Evolutionary conservation across 2,113 vertebrate genomes (phyloP).

Genomic region (Synchiropus splendidus): DNA sequence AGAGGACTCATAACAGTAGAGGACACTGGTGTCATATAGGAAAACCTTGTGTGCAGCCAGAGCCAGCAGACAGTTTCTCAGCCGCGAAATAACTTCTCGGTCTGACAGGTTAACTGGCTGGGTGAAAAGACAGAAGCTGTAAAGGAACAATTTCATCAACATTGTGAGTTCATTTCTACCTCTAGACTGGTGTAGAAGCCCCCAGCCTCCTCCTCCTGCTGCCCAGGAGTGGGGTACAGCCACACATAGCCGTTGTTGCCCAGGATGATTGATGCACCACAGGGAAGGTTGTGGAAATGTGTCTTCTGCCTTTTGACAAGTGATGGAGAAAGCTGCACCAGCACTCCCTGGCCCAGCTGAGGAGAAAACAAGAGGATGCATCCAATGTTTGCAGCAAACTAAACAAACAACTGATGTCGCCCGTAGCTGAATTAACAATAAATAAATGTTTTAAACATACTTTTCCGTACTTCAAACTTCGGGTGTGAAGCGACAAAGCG

Average conservation of each 20-base stretch:
- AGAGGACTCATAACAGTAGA: conserved; percentile 93
- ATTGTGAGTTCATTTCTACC: conserved; percentile 48
- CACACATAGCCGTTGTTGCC: conserved; percentile 95
- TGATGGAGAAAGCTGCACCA: conserved; percentile 88
- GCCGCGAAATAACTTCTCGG: conserved; percentile 89
- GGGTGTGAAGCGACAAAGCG: conserved; percentile 85
- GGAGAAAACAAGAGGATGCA: conserved; percentile 5
- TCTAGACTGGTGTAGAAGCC: conserved; percentile 81
- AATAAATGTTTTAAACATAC: conserved; percentile 55
- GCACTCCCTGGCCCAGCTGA: conserved; percentile 87
- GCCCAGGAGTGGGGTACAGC: conserved; percentile 81
- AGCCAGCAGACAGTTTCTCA: conserved; percentile 87
- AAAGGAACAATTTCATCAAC: background rate
- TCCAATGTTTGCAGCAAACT: too few species aligned
- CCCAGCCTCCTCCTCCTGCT: conserved; percentile 82
- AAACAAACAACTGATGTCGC: too few species aligned
- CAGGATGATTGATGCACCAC: conserved; percentile 86
- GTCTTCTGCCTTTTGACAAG: conserved; percentile 93
- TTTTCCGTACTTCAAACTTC: conserved; percentile 95
- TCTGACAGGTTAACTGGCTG: conserved; percentile 80
- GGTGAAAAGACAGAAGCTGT: conserved; percentile 2
- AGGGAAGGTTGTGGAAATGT: conserved; percentile 91
- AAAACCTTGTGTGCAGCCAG: conserved; percentile 79
- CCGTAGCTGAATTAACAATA: too few species aligned
- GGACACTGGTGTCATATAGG: conserved; percentile 89